Percentiles rank a stretch among this genome's conserved stretches.
These are phyloP conservation scores for Budorcas taxicolor DNA, from an alignment of 2,113 vertebrate genomes.

Conservation along the genomic window DNA sequence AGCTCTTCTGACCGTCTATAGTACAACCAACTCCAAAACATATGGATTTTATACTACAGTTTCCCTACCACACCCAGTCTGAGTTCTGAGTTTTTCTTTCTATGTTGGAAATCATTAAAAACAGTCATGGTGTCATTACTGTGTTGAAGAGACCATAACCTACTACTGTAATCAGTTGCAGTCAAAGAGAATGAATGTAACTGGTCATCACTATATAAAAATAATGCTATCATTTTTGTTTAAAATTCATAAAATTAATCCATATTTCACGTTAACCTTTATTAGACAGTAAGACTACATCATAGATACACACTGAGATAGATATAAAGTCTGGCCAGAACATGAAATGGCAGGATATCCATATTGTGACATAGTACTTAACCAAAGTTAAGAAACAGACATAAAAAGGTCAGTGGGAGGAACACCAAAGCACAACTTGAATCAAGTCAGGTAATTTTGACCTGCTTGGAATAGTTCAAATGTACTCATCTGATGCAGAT, in stretches of 20 bases:
- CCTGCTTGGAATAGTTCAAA: neutral
- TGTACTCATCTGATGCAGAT: neutral
- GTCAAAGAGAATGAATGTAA: slow-evolving; percentile 20
- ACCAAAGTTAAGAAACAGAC: neutral
- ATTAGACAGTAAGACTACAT: neutral
- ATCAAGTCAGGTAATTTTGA: neutral
- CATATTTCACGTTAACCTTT: neutral
- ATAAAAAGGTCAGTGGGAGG: neutral
- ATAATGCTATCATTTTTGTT: slow-evolving; percentile 1
- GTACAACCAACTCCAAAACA: slow-evolving; percentile 52
- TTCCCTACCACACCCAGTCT: slow-evolving; percentile 48
- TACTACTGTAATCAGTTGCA: slow-evolving; percentile 43
- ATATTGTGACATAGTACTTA: neutral
- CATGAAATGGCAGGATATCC: neutral
- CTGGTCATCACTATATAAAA: slow-evolving; percentile 11
- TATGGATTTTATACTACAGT: slow-evolving; percentile 66
- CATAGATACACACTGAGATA: neutral
- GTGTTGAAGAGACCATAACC: slow-evolving; percentile 20
- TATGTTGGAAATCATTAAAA: slow-evolving; percentile 67
- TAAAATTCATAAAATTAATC: neutral
- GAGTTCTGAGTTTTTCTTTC: slow-evolving; percentile 63
- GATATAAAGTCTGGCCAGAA: neutral
- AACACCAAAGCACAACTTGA: neutral
- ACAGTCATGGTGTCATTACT: slow-evolving; percentile 54
- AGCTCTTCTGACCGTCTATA: slow-evolving; percentile 52